These are phyloP conservation scores for Calypte anna DNA, from an alignment of 2,113 vertebrate genomes.

Conservation along the genomic window DNA sequence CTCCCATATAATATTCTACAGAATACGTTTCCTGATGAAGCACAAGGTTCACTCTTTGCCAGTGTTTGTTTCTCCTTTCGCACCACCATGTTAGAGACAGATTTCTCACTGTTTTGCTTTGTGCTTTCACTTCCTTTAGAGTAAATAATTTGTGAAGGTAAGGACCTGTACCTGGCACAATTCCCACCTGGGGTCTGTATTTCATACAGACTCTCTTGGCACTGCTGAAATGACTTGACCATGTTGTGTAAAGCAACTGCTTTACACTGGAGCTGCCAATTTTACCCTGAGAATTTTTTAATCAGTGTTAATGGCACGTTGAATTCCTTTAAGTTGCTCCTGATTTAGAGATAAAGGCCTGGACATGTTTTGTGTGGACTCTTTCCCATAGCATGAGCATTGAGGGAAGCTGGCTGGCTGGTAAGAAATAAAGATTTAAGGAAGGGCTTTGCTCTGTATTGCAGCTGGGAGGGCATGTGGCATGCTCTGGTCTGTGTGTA, in stretches of 20 bases:
- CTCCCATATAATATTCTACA: neutral
- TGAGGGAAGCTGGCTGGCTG: neutral
- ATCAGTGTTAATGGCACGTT: neutral
- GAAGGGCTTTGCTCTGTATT: neutral
- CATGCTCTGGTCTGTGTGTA: fast-evolving
- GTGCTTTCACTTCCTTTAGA: neutral
- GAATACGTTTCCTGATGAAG: neutral
- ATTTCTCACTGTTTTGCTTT: neutral
- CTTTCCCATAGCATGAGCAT: neutral
- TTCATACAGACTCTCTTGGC: neutral
- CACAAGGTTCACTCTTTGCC: neutral
- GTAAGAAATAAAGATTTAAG: neutral
- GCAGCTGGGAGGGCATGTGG: neutral
- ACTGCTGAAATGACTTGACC: neutral
- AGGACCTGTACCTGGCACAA: neutral
- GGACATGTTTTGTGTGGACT: neutral
- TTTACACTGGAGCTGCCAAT: neutral
- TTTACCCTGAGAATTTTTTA: neutral
- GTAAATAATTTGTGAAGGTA: neutral
- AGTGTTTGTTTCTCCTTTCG: neutral
- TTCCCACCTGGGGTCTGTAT: neutral
- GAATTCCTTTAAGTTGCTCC: neutral
- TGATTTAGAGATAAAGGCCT: neutral
- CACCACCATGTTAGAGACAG: neutral
- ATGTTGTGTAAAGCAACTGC: neutral